Evolutionary conservation across 1,140 invertebrate species (phyloP), one percentile per base, ranked within the genome.

Genomic region (Antheraea pernyi): DNA sequence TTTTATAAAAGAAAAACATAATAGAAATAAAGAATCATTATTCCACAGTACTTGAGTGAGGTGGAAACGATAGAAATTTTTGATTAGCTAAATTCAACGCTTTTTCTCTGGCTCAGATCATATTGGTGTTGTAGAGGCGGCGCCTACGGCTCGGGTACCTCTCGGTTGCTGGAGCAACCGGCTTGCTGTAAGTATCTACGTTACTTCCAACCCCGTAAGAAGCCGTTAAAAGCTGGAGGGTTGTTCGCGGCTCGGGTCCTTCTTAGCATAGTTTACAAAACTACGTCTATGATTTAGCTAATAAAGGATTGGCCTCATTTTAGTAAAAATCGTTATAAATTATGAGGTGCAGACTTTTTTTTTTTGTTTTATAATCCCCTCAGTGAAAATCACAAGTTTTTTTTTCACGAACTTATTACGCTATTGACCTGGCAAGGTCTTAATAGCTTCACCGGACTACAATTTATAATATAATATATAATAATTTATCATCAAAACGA

Each of bases 121-220:
- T 72, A 72, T 72, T 72, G 59, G 59, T 68, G 46, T 65, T 65
- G 19, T 64, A 59, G 66, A 68, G 62, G 53, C 39, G 16, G 58
- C 67, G 61, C 71, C 71, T 60, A 60, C 71, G 22, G 62, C 53
- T 59, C 53, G 66, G 53, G 64, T 37, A 39, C 62, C 61, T 36
- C 62, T 65, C 60, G 42, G 71, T 72, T 69, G 53, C 71, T 61
- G 19, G 19, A 60, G 71, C 69, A 60, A 76, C 69, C 53, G 61
- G 67, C 71, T 71, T 65, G 59, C 65, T 58, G 69, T 58, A 65
- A 67, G 60, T 62, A 62, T 62, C 60, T 62, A 63, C 61, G 36
- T 63, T 63, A 63, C 61, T 63, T 63, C 37, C 61, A 63, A 37
- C 7, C 13, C 61, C 13, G 22, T 63, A 63, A 63, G 61, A 37